Evolutionary conservation across 2,888 invertebrate genomes (phyloP), one percentile per base, ranked within the genome.

Genomic region (Acleris sparsana): DNA sequence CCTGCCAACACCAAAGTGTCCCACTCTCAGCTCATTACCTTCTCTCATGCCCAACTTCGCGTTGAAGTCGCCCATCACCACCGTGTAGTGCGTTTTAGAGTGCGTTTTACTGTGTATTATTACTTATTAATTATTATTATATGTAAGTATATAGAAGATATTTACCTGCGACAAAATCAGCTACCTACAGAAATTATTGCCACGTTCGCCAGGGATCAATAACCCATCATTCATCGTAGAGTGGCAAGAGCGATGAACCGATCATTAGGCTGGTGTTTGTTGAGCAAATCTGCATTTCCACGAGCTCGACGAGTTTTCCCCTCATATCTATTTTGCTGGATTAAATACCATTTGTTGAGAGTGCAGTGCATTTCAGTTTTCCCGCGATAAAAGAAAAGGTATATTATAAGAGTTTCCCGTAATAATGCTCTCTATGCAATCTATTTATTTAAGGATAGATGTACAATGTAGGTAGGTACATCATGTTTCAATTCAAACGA

Each of bases 141-240:
- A n/a, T n/a, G n/a, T n/a, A n/a, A n/a, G n/a, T n/a, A n/a, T n/a
- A 29, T 9, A 2, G 7, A 25, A 25, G 25, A 33, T 33, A 9
- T 9, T 33, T 33, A 33, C 2, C 39, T 39, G 39, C 64, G 52
- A 68, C 63, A 64, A 62, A 63, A 57, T 22, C 46, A 62, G 18
- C 59, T 51, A 60, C 43, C 51, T 51, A 65, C 65, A 62, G 51
- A 63, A 70, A 68, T 71, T 73, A 66, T 75, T 74, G 65, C 73
- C 69, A 73, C 72, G 73, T 72, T 75, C 70, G 70, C 67, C 69
- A 77, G 76, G 74, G 79, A 76, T 75, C 77, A 80, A 78, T 73
- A 78, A 70, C 75, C 77, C 68, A 68, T 71, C 73, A 62, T 69
- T 60, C 59, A 63, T 43, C 62, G 62, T 9, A 1, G 11, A 43